A percentile compares a stretch with the other conserved stretches of the same genome.
Evolutionary conservation across 2,888 invertebrate species (phyloP).

Genomic region (Rutpela maculata): DNA sequence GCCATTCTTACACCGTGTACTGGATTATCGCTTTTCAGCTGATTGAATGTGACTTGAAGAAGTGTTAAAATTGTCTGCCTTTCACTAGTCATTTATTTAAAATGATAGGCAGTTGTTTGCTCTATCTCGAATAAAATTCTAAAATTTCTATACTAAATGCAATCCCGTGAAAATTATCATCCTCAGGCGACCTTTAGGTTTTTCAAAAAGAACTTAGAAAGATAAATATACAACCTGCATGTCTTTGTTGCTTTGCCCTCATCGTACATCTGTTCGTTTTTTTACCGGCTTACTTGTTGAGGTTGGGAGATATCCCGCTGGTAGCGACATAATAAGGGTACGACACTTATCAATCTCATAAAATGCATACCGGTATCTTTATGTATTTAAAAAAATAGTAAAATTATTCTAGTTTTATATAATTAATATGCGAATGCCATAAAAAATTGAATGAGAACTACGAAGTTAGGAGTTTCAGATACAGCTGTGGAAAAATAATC

Average conservation of each 20-base stretch:
- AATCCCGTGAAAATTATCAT: neutral
- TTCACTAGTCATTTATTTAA: too few relatives aligned
- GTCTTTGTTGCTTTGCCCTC: conserved; percentile 30
- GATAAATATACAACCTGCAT: conserved; percentile 27
- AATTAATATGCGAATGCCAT: too few relatives aligned
- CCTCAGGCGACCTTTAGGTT: neutral
- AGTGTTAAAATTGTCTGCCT: too few relatives aligned
- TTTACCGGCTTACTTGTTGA: conserved; percentile 29
- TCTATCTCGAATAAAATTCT: neutral
- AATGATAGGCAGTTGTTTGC: too few relatives aligned
- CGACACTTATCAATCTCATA: too few relatives aligned
- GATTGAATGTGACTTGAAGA: too few relatives aligned
- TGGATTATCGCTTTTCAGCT: too few relatives aligned
- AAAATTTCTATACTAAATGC: neutral
- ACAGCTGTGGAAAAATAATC: too few relatives aligned
- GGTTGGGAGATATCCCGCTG: neutral
- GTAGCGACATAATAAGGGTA: conserved; percentile 14
- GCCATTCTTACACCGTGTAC: too few relatives aligned
- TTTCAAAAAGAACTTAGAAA: neutral
- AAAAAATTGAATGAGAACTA: too few relatives aligned
- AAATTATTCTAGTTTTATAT: too few relatives aligned
- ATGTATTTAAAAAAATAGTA: neutral
- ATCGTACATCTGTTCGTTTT: conserved; percentile 16
- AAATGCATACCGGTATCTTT: neutral
- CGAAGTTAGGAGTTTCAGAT: too few relatives aligned